phyloP scores from a whole-genome alignment of 2,113 vertebrate genomes.

The Sturnus vulgaris region DNA sequence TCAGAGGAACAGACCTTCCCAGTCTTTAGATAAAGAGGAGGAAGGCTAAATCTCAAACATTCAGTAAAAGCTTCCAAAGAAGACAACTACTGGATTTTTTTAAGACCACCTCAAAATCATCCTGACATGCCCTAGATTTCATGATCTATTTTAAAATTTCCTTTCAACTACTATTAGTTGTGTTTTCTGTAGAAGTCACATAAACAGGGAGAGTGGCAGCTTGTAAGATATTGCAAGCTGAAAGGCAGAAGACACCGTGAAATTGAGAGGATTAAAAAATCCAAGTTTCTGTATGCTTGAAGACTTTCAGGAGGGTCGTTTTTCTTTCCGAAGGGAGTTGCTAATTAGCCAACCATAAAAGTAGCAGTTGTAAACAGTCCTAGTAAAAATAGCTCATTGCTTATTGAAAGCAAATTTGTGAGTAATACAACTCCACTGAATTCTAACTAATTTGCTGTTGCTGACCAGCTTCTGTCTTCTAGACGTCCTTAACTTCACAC shows the following conservation, averaged over 20 bases:
- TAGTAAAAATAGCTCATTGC: background rate
- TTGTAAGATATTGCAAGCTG: background rate
- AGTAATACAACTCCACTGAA: background rate
- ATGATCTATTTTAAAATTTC: conserved; percentile 12
- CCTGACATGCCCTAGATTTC: conserved; percentile 2
- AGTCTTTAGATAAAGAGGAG: background rate
- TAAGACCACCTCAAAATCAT: conserved; percentile 10
- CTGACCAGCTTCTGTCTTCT: background rate
- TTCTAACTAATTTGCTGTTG: background rate
- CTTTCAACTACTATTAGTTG: background rate
- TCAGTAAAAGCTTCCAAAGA: background rate
- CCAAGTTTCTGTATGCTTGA: background rate
- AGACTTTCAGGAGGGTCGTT: background rate
- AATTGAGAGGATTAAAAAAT: background rate
- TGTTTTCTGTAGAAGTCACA: background rate
- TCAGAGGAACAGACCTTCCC: background rate
- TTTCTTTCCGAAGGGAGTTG: background rate
- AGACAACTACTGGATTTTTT: background rate
- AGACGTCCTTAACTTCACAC: background rate
- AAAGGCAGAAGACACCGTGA: background rate
- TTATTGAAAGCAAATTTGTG: background rate
- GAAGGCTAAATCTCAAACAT: background rate
- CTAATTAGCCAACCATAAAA: background rate
- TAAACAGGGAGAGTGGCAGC: background rate
- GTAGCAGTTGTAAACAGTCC: background rate